Percentiles rank a stretch among this genome's conserved stretches.
phyloP scores from a whole-genome alignment of 2,888 invertebrate species.

The Pheosia tremula region DNA sequence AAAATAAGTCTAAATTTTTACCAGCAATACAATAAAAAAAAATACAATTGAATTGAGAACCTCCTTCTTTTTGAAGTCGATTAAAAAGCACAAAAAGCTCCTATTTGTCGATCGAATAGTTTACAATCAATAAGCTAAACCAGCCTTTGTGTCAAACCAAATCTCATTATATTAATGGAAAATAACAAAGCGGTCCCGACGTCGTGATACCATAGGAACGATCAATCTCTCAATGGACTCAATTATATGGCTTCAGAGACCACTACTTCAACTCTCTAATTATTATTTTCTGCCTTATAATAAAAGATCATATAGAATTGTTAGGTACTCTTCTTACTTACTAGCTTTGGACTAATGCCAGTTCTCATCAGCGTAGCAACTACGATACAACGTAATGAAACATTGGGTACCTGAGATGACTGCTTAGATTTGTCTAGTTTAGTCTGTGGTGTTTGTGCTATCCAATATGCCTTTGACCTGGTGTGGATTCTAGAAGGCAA shows the following conservation, averaged over 20 bases:
- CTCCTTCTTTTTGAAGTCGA: no score
- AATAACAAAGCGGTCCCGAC: conserved; percentile 43
- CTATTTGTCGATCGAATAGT: no score
- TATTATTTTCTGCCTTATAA: conserved; percentile 3
- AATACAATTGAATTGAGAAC: no score
- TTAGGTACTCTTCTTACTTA: background rate
- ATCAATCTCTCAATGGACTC: conserved; percentile 53
- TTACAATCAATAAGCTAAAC: background rate
- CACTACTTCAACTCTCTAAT: conserved; percentile 26
- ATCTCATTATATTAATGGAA: conserved; percentile 40
- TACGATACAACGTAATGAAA: background rate
- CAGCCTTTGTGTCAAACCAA: conserved; percentile 18
- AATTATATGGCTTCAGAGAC: conserved; percentile 55
- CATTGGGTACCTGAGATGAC: background rate
- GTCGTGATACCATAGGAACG: conserved; percentile 62
- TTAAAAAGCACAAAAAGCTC: no score
- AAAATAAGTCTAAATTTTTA: no score
- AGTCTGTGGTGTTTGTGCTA: background rate
- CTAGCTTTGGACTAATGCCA: conserved; percentile 1
- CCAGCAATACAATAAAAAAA: no score
- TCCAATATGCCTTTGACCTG: background rate
- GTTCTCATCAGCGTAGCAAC: background rate
- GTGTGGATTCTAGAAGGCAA: background rate
- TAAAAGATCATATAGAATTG: background rate
- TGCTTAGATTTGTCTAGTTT: background rate